Conservation (phyloP, 1,140 invertebrate species). For the Bombus pascuorum region DNA sequence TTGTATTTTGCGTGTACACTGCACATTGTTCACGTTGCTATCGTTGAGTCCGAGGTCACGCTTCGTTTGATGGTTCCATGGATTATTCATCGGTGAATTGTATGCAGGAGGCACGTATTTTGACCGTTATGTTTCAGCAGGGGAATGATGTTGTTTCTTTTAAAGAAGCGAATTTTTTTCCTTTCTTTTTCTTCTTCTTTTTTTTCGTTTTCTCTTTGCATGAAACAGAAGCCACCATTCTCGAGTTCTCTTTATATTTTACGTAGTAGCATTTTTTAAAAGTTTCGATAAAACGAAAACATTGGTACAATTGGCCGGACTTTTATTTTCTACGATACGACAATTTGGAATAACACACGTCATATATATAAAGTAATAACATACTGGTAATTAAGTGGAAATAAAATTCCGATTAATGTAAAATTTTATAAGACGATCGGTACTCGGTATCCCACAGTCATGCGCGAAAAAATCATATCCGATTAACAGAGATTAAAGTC, state of each 20-base stretch:
- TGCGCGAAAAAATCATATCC: rapidly evolving
- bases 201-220: too few species aligned
- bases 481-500: too few species aligned
- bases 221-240: too few species aligned
- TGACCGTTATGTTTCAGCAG: neutral
- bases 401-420: neutral
- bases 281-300: neutral
- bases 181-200: neutral
- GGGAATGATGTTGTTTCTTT: neutral
- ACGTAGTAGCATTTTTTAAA: neutral
- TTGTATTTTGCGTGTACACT: neutral
- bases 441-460: too few species aligned
- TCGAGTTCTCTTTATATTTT: neutral
- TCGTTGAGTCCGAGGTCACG: neutral
- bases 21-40: too few species aligned
- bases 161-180: neutral
- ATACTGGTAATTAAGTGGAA: too few species aligned
- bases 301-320: neutral
- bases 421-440: neutral
- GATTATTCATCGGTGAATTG: conserved; percentile 19
- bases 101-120: conserved; percentile 16
- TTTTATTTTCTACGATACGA: neutral
- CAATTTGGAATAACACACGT: too few species aligned
- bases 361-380: too few species aligned
- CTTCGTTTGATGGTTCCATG: conserved; percentile 13